Base-by-base conservation (phyloP, 2,113 vertebrate species). In the Bos javanicus region DNA sequence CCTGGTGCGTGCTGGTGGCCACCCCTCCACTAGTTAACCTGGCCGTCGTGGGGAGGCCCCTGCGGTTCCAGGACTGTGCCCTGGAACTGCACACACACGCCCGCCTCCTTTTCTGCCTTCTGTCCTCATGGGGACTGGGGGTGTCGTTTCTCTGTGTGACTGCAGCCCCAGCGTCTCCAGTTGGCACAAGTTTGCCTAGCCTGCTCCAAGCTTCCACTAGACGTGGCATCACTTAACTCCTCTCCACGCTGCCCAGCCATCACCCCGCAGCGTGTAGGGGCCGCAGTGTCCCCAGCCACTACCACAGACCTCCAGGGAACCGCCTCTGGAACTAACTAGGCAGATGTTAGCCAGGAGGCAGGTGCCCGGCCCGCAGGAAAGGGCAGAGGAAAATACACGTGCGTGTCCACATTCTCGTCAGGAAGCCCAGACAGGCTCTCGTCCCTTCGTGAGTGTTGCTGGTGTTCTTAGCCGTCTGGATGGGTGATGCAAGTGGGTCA, bases 1-100 rank as follows among this genome's bases (percentile, higher is more conserved):
- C 71, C 50, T 6, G 21, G 6, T 13, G 0, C 0, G 0, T 48
- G 26, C 57, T 13, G 48, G 78, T 0, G 7, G n/a, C 67, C 92
- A 39, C 43, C 6, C 43, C 28, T 30, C 59, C 48, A 26, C 86
- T 17, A 3, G 7, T 2, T 28, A 74, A 13, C 84, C 36, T 21
- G 64, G 93, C 88, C 0, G 1, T 2, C 12, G 25, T 7, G 3
- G 19, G 19, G 54, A 28, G 54, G 71, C 39, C 9, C 60, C 46
- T 15, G 36, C 10, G 2, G 16, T 15, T 76, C 13, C 6, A 21
- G 85, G 56, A 2, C 59, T 2, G 50, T 6, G 46, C n/a, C 64
- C 56, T 39, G 17, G 39, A 30, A 11, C 10, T 33, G 14, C 67
- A 28, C 74, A 26, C 39, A 3, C 23, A 13, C 6, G 2, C 13